Evolutionary conservation across 2,113 vertebrate species (phyloP).

Genomic region (Otocyon megalotis): DNA sequence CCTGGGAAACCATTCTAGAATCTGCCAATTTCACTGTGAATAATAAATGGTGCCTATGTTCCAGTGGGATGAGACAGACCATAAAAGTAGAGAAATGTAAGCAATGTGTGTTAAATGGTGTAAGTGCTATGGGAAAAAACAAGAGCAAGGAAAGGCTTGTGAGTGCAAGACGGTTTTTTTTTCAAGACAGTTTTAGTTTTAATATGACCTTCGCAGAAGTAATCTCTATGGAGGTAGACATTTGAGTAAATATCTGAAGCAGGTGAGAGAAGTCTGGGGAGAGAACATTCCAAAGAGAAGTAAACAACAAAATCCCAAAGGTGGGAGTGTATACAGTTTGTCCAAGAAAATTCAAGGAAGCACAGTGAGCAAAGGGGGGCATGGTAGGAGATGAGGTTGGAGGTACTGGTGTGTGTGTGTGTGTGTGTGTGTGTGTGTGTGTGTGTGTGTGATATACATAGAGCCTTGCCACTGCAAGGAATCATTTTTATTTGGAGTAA

Average conservation of each 20-base stretch:
- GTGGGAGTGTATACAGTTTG: not conserved
- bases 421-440: not conserved
- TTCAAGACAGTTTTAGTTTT: not conserved
- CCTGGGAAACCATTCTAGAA: not conserved
- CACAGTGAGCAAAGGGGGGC: not conserved
- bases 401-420: not conserved
- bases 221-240: too few species aligned
- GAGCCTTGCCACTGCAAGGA: rapidly evolving
- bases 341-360: not conserved
- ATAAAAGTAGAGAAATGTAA: not conserved
- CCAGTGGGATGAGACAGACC: not conserved
- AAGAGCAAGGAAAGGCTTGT: not conserved
- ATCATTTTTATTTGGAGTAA: not conserved
- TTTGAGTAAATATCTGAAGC: not conserved
- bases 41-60: not conserved
- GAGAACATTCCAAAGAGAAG: not conserved
- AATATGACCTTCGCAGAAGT: not conserved
- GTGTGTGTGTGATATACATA: too few species aligned
- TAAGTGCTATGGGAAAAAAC: not conserved
- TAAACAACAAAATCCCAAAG: not conserved
- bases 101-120: not conserved
- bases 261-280: not conserved
- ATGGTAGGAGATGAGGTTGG: not conserved
- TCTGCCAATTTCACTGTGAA: not conserved
- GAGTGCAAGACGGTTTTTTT: not conserved